These are phyloP conservation scores for Ascidia mentula DNA, from an alignment of 23 tunicate species.

Conservation along the genomic window DNA sequence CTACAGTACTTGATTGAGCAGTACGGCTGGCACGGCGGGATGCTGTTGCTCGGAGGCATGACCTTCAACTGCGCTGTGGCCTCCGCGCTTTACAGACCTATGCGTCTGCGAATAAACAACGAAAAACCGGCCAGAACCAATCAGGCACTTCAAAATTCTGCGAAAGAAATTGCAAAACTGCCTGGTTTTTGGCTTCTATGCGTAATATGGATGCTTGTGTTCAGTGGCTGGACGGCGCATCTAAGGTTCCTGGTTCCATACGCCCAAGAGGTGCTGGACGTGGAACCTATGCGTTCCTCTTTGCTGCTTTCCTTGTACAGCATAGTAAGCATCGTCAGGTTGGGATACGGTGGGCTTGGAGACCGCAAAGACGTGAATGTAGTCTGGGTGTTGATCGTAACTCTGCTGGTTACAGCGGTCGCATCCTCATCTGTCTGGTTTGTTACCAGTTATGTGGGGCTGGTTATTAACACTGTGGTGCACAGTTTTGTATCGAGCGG, in stretches of 20 bases:
- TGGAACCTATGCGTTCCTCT: constrained; percentile 7
- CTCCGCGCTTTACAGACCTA: constrained; percentile 22
- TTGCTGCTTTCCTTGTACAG: constrained; percentile 23
- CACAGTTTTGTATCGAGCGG: neutral
- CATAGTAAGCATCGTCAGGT: constrained; percentile 5
- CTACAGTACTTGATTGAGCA: constrained; percentile 18
- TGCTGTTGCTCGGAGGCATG: constrained; percentile 23
- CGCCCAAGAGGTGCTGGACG: neutral
- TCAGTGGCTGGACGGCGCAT: neutral
- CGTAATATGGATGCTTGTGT: constrained; percentile 4
- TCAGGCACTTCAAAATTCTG: neutral
- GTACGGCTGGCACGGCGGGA: constrained; percentile 27
- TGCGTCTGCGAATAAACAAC: constrained; percentile 12
- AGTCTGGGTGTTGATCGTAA: neutral
- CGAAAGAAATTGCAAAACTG: neutral
- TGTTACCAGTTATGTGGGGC: neutral
- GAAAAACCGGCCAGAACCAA: neutral
- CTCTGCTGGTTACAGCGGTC: neutral
- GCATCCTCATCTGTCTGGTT: neutral
- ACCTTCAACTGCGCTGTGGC: constrained; percentile 27
- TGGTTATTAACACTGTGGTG: neutral
- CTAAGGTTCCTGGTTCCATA: constrained; percentile 14
- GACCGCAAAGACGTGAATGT: constrained; percentile 8
- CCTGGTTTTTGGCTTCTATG: constrained; percentile 14
- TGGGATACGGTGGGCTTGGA: constrained; percentile 15